phyloP scores from a whole-genome alignment of 2,113 vertebrate species.

The Atlantisia rogersi region DNA sequence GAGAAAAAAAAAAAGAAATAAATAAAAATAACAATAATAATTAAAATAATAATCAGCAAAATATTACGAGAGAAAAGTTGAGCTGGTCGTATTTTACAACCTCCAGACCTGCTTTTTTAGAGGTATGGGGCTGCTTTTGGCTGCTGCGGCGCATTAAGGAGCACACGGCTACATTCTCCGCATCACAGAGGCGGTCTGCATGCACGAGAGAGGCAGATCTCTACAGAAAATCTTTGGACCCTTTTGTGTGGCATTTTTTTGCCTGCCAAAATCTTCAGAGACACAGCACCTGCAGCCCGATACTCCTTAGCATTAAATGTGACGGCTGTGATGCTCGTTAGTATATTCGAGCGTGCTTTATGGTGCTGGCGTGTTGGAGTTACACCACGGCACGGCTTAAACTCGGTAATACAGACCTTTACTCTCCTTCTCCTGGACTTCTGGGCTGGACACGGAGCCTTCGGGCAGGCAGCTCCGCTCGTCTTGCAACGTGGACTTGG shows the following conservation, averaged over 20 bases:
- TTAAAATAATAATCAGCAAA: not conserved
- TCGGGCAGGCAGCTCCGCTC: conserved; percentile 88
- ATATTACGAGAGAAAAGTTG: conserved; percentile 51
- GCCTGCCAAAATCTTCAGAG: conserved; percentile 65
- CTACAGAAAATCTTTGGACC: conserved; percentile 10
- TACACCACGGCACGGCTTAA: conserved; percentile 85
- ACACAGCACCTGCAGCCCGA: conserved; percentile 73
- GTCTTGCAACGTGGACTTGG: conserved; percentile 85
- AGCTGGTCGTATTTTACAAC: conserved; percentile 65
- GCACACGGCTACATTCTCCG: conserved; percentile 5
- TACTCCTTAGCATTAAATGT: conserved; percentile 86
- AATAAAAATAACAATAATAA: not conserved
- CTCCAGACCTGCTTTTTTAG: conserved; percentile 65
- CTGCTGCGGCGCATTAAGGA: conserved; percentile 35
- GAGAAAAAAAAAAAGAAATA: not conserved
- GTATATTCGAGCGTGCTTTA: conserved; percentile 88
- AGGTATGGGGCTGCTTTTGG: conserved; percentile 67
- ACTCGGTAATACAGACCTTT: conserved; percentile 97
- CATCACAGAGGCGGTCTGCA: conserved; percentile 30
- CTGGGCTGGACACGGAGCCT: conserved; percentile 91
- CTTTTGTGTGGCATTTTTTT: conserved; percentile 39
- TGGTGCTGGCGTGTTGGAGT: conserved; percentile 84
- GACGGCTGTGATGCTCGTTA: conserved; percentile 88
- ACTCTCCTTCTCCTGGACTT: conserved; percentile 91
- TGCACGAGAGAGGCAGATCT: conserved; percentile 22